Evolutionary conservation across 2,888 invertebrate genomes (phyloP), one percentile per base, ranked within the genome.

Genomic region (Helleia helle): DNA sequence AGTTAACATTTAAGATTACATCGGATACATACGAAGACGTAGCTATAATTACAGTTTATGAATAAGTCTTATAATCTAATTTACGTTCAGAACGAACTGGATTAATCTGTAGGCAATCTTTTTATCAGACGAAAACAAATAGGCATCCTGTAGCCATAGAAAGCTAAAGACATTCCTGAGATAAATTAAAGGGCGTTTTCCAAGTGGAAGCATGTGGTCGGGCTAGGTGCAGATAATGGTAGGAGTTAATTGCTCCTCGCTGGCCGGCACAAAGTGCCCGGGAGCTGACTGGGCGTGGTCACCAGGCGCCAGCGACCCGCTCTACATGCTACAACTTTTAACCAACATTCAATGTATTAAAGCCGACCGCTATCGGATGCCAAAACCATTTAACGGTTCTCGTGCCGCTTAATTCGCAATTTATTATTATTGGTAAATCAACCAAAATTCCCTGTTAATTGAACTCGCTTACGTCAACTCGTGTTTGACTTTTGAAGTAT

Each of bases 341-440:
- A 58, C 52, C 58, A 69, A 72, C 74, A 75, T 71, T 75, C 71
- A 72, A 69, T 58, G 58, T 60, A 59, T 65, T 68, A 75, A 77
- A 70, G 69, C 74, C 71, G 75, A 59, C 61, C 55, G 49, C 48
- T 42, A 59, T 56, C 59, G 62, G 56, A 56, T 44, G 48, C 50
- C 45, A 71, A 70, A 72, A 73, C 62, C 69, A 71, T 68, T 69
- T 74, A 75, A 77, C 74, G 72, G 72, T 72, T 65, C 65, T 67
- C 66, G 63, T 62, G 65, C 60, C 60, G 69, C 66, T 74, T 71
- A 76, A 75, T 72, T 66, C 59, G 59, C 62, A 67, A 59, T 74
- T 76, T 76, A 73, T 71, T 76, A 73, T 71, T 72, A 71, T 71
- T 72, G 71, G 74, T 73, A 69, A 62, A 68, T 74, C 75, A 74